Conservation (phyloP, 1,140 invertebrate species). For the Venustaconcha ellipsiformis region DNA sequence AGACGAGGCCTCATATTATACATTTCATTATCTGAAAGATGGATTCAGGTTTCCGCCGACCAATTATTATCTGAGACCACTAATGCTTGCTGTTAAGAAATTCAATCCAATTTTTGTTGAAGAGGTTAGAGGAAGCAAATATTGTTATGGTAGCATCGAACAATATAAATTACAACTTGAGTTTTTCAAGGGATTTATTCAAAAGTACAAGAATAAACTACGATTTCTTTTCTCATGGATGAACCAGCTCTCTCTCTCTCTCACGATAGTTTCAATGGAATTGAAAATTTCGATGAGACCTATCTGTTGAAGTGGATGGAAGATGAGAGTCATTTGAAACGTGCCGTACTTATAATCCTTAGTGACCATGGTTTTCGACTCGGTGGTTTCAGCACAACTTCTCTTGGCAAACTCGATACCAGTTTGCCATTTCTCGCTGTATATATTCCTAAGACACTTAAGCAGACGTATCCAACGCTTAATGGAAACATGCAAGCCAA, state of each 20-base stretch:
- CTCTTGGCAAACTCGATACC: slow-evolving; percentile 27
- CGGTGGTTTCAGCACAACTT: slow-evolving; percentile 23
- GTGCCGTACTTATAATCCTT: slow-evolving; percentile 22
- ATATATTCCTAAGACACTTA: slow-evolving; percentile 22
- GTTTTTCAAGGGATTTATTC: slow-evolving; percentile 19
- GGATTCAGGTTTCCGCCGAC: slow-evolving; percentile 85
- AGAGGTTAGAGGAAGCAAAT: slow-evolving; percentile 3
- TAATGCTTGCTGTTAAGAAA: slow-evolving; percentile 66
- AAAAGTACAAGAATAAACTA: slow-evolving; percentile 17
- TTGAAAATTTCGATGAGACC: slow-evolving; percentile 37
- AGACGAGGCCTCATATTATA: slow-evolving; percentile 80
- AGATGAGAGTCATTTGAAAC: slow-evolving; percentile 13
- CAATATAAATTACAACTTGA: slow-evolving; percentile 23
- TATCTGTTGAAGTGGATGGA: slow-evolving; percentile 40
- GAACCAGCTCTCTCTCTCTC: slow-evolving; percentile 29
- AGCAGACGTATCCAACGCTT: slow-evolving; percentile 14
- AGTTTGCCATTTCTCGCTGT: slow-evolving; percentile 30
- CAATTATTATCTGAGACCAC: slow-evolving; percentile 86
- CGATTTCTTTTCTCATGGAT: slow-evolving; percentile 28
- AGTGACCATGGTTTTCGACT: slow-evolving; percentile 37
- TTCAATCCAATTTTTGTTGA: slow-evolving; percentile 27
- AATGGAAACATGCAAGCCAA: slow-evolving; percentile 21
- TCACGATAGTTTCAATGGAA: slow-evolving; percentile 24
- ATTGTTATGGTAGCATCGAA: slow-evolving; percentile 23
- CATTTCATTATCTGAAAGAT: slow-evolving; percentile 84